Base-by-base conservation (phyloP, 1,140 invertebrate species). In the Meloidogyne exigua region DNA sequence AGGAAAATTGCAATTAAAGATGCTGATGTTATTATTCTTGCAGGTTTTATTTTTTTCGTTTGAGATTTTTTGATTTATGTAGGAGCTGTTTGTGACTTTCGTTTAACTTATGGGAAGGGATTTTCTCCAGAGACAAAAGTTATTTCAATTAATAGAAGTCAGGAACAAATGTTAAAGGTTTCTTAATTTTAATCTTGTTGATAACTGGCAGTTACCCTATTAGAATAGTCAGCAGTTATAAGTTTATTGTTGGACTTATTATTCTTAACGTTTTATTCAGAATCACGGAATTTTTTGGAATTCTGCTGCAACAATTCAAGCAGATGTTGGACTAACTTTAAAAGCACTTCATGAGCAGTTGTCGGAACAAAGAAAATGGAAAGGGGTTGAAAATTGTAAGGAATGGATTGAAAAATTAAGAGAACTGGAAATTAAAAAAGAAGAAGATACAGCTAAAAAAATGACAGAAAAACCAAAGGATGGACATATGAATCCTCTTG, bases 231-330 rank as follows among this genome's bases (percentile, higher is more conserved):
- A n/a, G n/a, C n/a, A n/a, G n/a, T n/a, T n/a, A n/a, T n/a, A n/a
- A n/a, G n/a, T n/a, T n/a, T n/a, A n/a, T n/a, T n/a, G n/a, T n/a
- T n/a, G n/a, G n/a, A n/a, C n/a, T n/a, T n/a, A n/a, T 25, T 44
- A 70, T 12, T 70, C 13, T 70, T 28, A 42, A 1, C 18, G 4
- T 70, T 21, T 26, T 26, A 67, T 79, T 39, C 80, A 91, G 90
- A 92, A 92, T 85, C 89, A 91, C 5, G 90, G 90, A 68, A 88
- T 91, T 84, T 92, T 92, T 83, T 92, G 91, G 91, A 91, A 90
- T 72, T 90, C 91, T 18, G 88, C 89, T 15, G 76, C 91, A 15
- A 88, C 90, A 4, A 84, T 91, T 23, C 87, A 90, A 81, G 90
- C 88, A 10, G 91, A 92, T 88, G 90, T 90, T n/a, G 90, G 88